phyloP scores from a whole-genome alignment of 2,888 invertebrate genomes.

The Ceraclea dissimilis region DNA sequence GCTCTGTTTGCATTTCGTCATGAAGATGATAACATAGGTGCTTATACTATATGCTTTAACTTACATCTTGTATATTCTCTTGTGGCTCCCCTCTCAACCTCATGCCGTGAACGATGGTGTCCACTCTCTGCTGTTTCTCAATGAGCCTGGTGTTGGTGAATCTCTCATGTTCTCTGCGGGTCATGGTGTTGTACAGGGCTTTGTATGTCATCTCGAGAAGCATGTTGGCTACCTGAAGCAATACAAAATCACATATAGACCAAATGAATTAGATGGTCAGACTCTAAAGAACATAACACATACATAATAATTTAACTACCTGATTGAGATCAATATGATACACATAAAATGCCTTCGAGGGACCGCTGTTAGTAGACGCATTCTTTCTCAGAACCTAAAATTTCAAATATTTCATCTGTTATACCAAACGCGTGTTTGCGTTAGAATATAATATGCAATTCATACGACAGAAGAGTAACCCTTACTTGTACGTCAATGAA shows the following conservation, averaged over 20 bases:
- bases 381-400: constrained; percentile 64
- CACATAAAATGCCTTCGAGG: constrained; percentile 72
- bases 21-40: too few species aligned
- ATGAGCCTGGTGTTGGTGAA: constrained; percentile 68
- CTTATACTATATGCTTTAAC: too few species aligned
- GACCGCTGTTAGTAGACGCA: constrained; percentile 60
- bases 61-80: constrained; percentile 72
- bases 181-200: constrained; percentile 60
- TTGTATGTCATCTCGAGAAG: constrained; percentile 64
- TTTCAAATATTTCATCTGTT: constrained; percentile 1
- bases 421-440: too few species aligned
- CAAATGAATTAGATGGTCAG: too few species aligned
- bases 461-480: too few species aligned
- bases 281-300: too few species aligned
- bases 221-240: constrained; percentile 59
- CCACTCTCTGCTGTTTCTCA: constrained; percentile 80
- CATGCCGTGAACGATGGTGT: constrained; percentile 73
- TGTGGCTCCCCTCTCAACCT: constrained; percentile 69
- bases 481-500: constrained; percentile 60
- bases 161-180: constrained; percentile 57
- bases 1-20: too few species aligned
- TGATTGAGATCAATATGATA: constrained; percentile 66
- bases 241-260: too few species aligned
- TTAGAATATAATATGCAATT: too few species aligned
- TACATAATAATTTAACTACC: too few species aligned